A percentile compares a stretch with the other conserved stretches of the same genome.
These are phyloP conservation scores for Isichthys henryi DNA, from an alignment of 2,113 vertebrate species.

Conservation along the genomic window DNA sequence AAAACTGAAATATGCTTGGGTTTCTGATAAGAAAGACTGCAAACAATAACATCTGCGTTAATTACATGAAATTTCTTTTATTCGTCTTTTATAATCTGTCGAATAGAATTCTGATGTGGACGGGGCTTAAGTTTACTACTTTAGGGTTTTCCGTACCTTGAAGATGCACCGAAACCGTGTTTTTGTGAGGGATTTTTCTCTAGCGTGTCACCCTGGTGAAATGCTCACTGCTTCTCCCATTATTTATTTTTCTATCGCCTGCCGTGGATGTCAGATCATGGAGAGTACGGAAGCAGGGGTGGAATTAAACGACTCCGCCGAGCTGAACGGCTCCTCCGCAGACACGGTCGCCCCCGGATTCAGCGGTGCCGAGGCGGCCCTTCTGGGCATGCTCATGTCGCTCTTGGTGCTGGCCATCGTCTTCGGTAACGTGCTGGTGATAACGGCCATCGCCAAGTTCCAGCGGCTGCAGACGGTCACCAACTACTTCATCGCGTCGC, in stretches of 20 bases:
- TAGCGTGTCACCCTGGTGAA: neutral
- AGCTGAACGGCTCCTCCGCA: neutral
- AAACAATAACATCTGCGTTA: neutral
- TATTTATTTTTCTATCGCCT: neutral
- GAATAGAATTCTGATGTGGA: neutral
- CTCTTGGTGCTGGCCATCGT: conserved; percentile 81
- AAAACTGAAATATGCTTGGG: neutral
- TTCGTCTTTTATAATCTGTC: neutral
- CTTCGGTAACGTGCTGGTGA: conserved; percentile 90
- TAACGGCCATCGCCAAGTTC: conserved; percentile 83
- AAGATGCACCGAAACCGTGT: neutral
- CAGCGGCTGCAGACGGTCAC: conserved; percentile 90
- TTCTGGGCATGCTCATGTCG: conserved; percentile 77
- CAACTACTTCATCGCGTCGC: conserved; percentile 91
- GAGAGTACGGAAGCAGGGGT: conserved; percentile 17
- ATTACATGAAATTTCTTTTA: neutral
- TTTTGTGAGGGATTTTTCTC: neutral
- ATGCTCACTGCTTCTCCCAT: neutral
- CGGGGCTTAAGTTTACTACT: neutral
- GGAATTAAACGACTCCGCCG: conserved; percentile 34
- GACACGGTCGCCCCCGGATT: conserved; percentile 19
- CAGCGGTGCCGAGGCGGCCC: conserved; percentile 64
- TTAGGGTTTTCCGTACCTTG: neutral
- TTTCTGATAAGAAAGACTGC: neutral
- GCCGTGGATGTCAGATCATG: conserved; percentile 38